A percentile compares a stretch with the other conserved stretches of the same genome.
These are phyloP conservation scores for Geococcyx californianus DNA, from an alignment of 2,113 vertebrate species.

Conservation along the genomic window DNA sequence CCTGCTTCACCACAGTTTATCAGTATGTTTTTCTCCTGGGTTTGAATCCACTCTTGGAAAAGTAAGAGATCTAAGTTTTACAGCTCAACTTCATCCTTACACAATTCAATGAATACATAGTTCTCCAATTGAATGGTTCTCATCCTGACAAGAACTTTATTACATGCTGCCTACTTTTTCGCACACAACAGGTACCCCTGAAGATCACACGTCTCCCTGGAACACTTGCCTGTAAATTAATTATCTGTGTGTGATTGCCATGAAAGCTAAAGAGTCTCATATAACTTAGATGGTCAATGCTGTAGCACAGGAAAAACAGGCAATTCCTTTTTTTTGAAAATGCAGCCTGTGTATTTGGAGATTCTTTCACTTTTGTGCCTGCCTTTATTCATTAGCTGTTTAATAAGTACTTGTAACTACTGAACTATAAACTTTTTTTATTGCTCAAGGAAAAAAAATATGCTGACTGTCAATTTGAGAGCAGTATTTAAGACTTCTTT, in stretches of 20 bases:
- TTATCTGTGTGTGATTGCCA: neutral
- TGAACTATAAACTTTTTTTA: neutral
- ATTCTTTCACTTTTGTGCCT: neutral
- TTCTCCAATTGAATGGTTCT: neutral
- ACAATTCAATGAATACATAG: neutral
- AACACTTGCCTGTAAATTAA: neutral
- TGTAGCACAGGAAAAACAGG: neutral
- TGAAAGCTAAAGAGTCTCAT: neutral
- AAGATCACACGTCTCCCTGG: neutral
- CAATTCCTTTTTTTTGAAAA: neutral
- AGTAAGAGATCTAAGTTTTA: neutral
- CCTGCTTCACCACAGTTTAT: neutral
- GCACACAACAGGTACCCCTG: accelerated
- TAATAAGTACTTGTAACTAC: neutral
- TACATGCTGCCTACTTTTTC: neutral
- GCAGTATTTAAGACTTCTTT: neutral
- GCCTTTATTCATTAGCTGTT: neutral
- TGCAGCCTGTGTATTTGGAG: neutral
- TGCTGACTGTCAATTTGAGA: neutral
- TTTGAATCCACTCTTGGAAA: neutral
- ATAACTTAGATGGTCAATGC: neutral
- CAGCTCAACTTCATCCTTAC: neutral
- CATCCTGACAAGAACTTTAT: neutral
- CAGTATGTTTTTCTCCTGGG: neutral
- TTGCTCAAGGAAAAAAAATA: neutral